Percentiles rank a stretch among this genome's conserved stretches.
phyloP scores from a whole-genome alignment of 2,113 vertebrate species.

The Mus spicilegus region DNA sequence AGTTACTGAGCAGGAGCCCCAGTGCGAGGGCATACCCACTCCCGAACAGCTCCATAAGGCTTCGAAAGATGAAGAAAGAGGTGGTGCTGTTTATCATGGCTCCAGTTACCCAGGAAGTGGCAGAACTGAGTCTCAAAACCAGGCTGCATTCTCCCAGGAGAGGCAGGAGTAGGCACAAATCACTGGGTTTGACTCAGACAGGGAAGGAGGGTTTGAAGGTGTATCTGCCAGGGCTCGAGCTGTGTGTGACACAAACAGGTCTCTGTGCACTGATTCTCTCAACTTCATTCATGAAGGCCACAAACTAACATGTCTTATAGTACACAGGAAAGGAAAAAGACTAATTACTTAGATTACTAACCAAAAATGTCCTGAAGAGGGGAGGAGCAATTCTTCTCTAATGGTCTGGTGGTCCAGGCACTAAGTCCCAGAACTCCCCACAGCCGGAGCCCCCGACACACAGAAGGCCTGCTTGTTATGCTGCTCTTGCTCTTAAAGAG shows the following conservation, averaged over 20 bases:
- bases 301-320: background rate
- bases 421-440: background rate
- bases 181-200: background rate
- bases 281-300: background rate
- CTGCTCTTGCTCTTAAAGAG: background rate
- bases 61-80: background rate
- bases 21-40: background rate
- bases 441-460: background rate
- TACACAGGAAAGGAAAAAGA: background rate
- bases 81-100: background rate
- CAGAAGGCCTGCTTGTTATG: background rate
- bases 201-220: background rate
- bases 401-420: background rate
- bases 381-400: background rate
- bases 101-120: background rate
- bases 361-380: background rate
- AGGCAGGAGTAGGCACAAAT: background rate
- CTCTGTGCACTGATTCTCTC: background rate
- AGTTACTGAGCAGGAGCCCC: background rate
- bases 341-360: conserved; percentile 1
- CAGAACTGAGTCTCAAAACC: background rate
- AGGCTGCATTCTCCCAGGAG: background rate
- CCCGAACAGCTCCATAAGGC: background rate
- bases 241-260: background rate
- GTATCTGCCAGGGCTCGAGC: background rate